These are phyloP conservation scores for Yponomeuta plumbellus DNA, from an alignment of 2,888 invertebrate species.

Conservation along the genomic window DNA sequence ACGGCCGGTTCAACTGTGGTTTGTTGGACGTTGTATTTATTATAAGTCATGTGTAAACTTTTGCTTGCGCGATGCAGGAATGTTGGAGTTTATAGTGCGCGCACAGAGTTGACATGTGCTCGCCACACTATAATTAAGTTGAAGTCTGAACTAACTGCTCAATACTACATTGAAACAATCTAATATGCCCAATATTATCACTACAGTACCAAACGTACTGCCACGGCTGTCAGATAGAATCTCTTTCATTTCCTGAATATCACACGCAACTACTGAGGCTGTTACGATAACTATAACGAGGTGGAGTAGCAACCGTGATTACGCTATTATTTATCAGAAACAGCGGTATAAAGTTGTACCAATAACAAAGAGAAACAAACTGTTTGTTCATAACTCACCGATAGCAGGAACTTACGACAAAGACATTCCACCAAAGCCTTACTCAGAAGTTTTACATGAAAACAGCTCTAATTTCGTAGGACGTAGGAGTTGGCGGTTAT, in stretches of 20 bases:
- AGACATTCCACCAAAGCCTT: slow-evolving; percentile 5
- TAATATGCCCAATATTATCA: no score
- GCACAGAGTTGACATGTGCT: no score
- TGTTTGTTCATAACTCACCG: slow-evolving; percentile 15
- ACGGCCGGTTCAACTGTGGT: no score
- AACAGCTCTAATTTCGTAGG: not conserved
- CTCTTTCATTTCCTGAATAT: not conserved
- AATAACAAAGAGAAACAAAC: slow-evolving; percentile 8
- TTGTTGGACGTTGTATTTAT: no score
- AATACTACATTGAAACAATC: no score
- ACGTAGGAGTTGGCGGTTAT: not conserved
- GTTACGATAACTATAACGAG: not conserved
- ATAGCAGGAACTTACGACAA: slow-evolving; percentile 12
- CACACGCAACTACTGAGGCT: not conserved
- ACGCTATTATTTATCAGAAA: not conserved
- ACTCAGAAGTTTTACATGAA: not conserved
- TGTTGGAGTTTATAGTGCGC: no score
- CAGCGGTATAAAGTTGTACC: not conserved
- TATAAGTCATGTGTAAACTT: no score
- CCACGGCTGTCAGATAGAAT: no score
- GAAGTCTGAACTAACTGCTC: no score
- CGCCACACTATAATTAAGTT: no score
- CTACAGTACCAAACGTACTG: no score
- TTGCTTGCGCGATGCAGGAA: no score
- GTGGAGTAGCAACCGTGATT: not conserved